These are phyloP conservation scores for Wiebesia pumilae DNA, from an alignment of 1,140 invertebrate genomes.

Conservation along the genomic window DNA sequence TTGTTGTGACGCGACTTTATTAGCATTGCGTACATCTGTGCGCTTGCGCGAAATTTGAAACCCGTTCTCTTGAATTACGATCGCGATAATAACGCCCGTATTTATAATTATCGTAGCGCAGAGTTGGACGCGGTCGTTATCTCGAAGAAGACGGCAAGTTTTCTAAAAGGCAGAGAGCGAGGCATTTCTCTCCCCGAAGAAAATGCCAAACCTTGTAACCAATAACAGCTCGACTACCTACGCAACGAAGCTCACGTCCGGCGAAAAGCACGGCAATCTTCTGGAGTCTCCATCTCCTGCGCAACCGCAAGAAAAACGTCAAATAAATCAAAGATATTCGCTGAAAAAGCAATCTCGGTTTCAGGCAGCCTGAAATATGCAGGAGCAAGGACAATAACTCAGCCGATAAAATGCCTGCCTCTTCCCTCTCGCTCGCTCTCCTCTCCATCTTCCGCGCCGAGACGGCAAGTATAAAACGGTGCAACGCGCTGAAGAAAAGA, in stretches of 20 bases:
- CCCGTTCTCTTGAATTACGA: too few species aligned
- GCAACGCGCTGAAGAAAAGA: slow-evolving; percentile 38
- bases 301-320: slow-evolving; percentile 10
- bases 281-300: background rate
- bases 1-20: too few species aligned
- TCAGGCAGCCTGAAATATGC: slow-evolving; percentile 44
- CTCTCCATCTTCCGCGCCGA: background rate
- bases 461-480: background rate
- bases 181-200: background rate
- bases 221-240: background rate
- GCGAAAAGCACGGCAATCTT: background rate
- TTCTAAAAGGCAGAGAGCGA: background rate
- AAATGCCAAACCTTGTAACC: background rate
- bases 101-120: too few species aligned
- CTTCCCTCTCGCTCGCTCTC: background rate
- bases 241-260: background rate
- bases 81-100: too few species aligned
- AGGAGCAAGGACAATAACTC: slow-evolving; percentile 42
- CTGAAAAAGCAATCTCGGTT: slow-evolving; percentile 48
- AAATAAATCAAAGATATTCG: slow-evolving; percentile 48
- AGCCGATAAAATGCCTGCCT: slow-evolving; percentile 40
- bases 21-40: too few species aligned
- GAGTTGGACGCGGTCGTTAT: too few species aligned
- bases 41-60: too few species aligned
- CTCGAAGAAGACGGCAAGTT: background rate